A percentile compares a stretch with the other conserved stretches of the same genome.
These are phyloP conservation scores for Linnaemya tessellans DNA, from an alignment of 2,888 invertebrate species.

Conservation along the genomic window DNA sequence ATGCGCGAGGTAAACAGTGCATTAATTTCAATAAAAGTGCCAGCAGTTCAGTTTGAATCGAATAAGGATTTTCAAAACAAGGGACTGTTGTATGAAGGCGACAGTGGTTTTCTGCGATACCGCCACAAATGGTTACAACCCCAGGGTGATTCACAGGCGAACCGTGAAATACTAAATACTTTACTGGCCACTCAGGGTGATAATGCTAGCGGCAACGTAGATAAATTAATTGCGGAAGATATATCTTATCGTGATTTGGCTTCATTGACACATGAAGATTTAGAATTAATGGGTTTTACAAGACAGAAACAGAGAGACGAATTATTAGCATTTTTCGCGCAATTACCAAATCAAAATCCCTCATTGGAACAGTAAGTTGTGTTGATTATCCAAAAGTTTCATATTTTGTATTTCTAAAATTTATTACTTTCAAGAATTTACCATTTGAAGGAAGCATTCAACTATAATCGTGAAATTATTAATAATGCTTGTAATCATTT, in stretches of 20 bases:
- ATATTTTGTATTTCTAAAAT: neutral
- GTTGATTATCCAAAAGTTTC: neutral
- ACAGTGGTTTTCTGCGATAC: conserved; percentile 75
- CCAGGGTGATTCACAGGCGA: conserved; percentile 66
- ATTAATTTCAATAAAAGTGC: conserved; percentile 61
- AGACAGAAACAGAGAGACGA: conserved; percentile 75
- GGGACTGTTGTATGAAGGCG: conserved; percentile 74
- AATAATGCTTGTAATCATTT: conserved; percentile 78
- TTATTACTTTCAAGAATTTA: conserved; percentile 73
- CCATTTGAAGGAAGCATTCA: conserved; percentile 73
- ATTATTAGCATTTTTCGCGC: conserved; percentile 76
- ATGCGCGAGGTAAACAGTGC: conserved; percentile 68
- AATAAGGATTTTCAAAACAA: conserved; percentile 76
- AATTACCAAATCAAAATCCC: conserved; percentile 79
- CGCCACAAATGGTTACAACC: conserved; percentile 74
- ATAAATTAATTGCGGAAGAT: conserved; percentile 77
- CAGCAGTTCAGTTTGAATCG: conserved; percentile 74
- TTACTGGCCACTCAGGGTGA: conserved; percentile 73
- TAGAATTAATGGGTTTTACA: conserved; percentile 78
- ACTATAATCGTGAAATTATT: conserved; percentile 79
- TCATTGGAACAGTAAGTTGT: conserved; percentile 76
- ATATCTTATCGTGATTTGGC: conserved; percentile 79
- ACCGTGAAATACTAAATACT: conserved; percentile 75
- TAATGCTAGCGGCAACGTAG: conserved; percentile 71
- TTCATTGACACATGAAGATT: conserved; percentile 77